A percentile compares a stretch with the other conserved stretches of the same genome.
Conservation (phyloP, 2,113 vertebrate genomes). For the Hemichromis elongatus region DNA sequence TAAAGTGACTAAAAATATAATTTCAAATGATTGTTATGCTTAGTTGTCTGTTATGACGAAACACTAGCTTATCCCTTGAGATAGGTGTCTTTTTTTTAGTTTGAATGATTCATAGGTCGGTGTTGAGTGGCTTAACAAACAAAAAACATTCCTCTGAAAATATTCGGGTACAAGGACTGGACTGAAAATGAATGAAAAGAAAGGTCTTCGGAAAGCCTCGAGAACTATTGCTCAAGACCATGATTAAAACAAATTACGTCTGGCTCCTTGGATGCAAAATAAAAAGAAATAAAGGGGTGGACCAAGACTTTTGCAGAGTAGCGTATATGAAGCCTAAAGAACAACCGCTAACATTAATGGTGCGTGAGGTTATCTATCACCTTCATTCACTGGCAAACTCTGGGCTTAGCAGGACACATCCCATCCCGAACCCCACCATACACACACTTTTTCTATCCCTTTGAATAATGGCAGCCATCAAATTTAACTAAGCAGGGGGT, state of each 20-base stretch:
- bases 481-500: neutral
- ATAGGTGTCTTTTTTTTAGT: neutral
- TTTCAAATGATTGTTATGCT: neutral
- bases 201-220: neutral
- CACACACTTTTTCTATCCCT: neutral
- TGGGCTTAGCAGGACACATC: neutral
- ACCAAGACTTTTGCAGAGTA: neutral
- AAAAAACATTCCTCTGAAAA: neutral
- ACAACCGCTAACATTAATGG: neutral
- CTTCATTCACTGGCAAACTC: neutral
- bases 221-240: neutral
- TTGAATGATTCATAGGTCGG: neutral
- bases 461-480: slow-evolving; percentile 18
- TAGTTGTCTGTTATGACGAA: neutral
- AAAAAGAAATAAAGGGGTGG: neutral
- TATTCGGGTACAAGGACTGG: neutral
- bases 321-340: neutral
- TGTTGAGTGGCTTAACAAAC: neutral
- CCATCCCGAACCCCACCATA: neutral
- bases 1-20: neutral
- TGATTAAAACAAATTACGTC: neutral
- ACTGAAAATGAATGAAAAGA: neutral
- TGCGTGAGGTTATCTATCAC: neutral
- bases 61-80: neutral
- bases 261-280: neutral